Evolutionary conservation across 2,888 invertebrate genomes (phyloP).

Genomic region (Ceriagrion tenellum): DNA sequence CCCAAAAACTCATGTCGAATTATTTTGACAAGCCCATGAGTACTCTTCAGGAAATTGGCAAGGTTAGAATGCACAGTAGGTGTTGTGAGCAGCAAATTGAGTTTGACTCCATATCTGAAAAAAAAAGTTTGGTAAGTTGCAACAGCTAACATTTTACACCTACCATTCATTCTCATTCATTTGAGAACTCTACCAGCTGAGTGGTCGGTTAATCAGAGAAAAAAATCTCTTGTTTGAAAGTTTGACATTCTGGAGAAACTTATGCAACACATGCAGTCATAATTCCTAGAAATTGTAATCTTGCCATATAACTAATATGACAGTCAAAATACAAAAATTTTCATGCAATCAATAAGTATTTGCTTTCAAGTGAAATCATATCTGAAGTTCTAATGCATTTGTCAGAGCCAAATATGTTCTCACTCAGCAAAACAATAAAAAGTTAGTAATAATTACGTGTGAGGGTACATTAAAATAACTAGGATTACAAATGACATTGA

Average conservation of each 20-base stretch:
- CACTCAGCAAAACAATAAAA: not conserved
- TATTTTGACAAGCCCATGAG: constrained; percentile 29
- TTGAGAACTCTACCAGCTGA: too few relatives aligned
- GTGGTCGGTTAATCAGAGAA: too few relatives aligned
- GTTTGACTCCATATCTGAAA: constrained; percentile 41
- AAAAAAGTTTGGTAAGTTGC: not conserved
- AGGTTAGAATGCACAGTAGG: constrained; percentile 31
- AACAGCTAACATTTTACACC: not conserved
- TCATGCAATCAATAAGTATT: too few relatives aligned
- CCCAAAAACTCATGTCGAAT: constrained; percentile 40
- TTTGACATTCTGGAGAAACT: too few relatives aligned
- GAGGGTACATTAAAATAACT: too few relatives aligned
- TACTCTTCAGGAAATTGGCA: not conserved
- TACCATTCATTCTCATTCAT: too few relatives aligned
- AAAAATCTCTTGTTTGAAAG: not conserved
- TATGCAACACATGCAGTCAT: not conserved
- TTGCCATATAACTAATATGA: too few relatives aligned
- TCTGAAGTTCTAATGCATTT: too few relatives aligned
- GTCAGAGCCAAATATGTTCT: too few relatives aligned
- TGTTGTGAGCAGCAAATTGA: not conserved
- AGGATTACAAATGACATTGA: too few relatives aligned
- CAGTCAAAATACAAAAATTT: not conserved
- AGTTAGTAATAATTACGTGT: too few relatives aligned
- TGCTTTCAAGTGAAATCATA: too few relatives aligned
- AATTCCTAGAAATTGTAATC: not conserved